Evolutionary conservation across 2,888 invertebrate genomes (phyloP), one percentile per base, ranked within the genome.

Genomic region (Drosophila phalerata): DNA sequence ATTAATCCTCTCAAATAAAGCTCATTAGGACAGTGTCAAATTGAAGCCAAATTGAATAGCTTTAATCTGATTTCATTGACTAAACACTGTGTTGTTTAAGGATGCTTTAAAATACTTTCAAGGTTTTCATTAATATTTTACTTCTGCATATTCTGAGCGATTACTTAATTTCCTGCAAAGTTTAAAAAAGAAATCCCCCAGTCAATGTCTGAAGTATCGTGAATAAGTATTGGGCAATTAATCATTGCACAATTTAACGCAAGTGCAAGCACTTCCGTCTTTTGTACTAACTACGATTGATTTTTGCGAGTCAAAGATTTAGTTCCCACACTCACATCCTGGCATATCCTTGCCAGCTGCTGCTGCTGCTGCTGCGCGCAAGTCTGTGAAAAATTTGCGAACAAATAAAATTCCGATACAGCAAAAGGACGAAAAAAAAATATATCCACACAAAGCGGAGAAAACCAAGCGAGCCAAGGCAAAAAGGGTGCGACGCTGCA

Each of bases 401-500:
- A 73, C 75, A 83, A 83, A 78, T 69, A 72, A 73, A 88, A 79
- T 78, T 74, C 74, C 70, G 57, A 43, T 57, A 72, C 51, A 32
- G 38, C 32, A 67, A 70, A 48, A 69, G 49, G 40, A 47, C 43
- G 60, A 68, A 43, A 47, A 65, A 72, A 28, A 22, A 22, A 22
- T 2, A 71, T 13, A 37, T 40, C 9, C 75, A 70, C 65, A 64
- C 43, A 84, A 67, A 73, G 62, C 52, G 34, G 57, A 65, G 64
- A 64, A 57, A 52, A 56, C 17, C 57, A 61, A 51, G 52, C 55
- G 38, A 57, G 43, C 37, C 47, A 52, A 71, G 37, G 48, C 60
- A 71, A 70, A 81, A 87, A 89, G 81, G 79, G 89, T 80, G 88
- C 87, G 82, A 81, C 73, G 71, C 73, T 88, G 86, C 84, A 78